These are phyloP conservation scores for Lumbricus terrestris DNA, from an alignment of 2,888 invertebrate species.

Conservation along the genomic window DNA sequence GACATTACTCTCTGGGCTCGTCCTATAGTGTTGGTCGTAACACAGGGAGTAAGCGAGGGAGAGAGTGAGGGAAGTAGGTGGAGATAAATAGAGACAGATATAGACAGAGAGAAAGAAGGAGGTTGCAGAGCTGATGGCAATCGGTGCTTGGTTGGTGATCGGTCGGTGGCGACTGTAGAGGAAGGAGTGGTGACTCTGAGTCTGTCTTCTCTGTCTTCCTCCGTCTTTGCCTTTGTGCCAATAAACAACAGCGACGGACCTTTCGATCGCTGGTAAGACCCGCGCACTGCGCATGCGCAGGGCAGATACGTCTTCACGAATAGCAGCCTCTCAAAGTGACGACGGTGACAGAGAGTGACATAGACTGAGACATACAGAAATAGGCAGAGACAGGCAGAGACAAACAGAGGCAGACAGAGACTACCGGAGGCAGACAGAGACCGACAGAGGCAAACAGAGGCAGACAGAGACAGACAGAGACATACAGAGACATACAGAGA, in stretches of 20 bases:
- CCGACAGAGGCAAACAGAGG: neutral
- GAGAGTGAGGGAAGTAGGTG: neutral
- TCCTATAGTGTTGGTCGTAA: neutral
- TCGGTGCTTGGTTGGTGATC: neutral
- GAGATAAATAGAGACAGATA: neutral
- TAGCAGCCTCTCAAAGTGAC: neutral
- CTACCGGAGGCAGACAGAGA: constrained; percentile 6
- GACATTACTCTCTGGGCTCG: neutral
- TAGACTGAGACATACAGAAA: too few species aligned
- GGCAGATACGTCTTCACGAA: neutral
- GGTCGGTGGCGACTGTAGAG: too few species aligned
- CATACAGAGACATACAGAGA: too few species aligned
- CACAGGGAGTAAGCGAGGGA: neutral
- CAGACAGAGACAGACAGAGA: neutral
- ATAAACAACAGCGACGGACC: neutral
- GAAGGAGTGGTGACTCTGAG: neutral
- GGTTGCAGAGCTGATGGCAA: neutral
- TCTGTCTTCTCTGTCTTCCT: neutral
- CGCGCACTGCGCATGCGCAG: too few species aligned
- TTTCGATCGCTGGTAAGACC: neutral
- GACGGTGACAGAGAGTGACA: too few species aligned
- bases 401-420: too few species aligned
- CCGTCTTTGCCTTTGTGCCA: neutral
- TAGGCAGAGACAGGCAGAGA: neutral
- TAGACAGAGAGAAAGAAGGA: neutral